phyloP scores from a whole-genome alignment of 2,113 vertebrate genomes.

The Coreoperca whiteheadi region DNA sequence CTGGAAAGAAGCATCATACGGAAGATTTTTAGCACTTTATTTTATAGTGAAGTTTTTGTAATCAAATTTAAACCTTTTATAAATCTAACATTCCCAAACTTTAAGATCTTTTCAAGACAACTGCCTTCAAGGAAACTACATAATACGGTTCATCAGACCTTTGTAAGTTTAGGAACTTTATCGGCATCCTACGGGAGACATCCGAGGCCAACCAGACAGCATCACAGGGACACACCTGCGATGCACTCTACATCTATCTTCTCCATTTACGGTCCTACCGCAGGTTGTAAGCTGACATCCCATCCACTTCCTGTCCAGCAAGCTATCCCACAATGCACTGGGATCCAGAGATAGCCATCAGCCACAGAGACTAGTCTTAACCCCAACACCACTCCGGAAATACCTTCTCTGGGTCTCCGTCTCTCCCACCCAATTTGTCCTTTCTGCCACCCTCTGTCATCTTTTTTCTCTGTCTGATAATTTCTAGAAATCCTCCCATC shows the following conservation, averaged over 20 bases:
- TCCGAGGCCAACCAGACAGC: background rate
- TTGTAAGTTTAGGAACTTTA: background rate
- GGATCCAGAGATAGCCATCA: slow-evolving; percentile 78
- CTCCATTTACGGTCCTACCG: slow-evolving; percentile 5
- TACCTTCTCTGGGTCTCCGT: slow-evolving; percentile 69
- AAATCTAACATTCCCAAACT: background rate
- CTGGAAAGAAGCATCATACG: background rate
- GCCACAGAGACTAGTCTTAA: slow-evolving; percentile 69
- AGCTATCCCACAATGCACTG: slow-evolving; percentile 67
- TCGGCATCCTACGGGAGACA: background rate
- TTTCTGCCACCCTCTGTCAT: slow-evolving; percentile 52
- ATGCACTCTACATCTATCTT: slow-evolving; percentile 31
- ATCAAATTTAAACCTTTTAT: background rate
- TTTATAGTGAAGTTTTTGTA: background rate
- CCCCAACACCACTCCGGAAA: slow-evolving; percentile 80
- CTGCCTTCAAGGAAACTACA: background rate
- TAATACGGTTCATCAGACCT: background rate
- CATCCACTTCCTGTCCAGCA: slow-evolving; percentile 70
- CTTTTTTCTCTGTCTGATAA: slow-evolving; percentile 8
- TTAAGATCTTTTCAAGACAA: background rate
- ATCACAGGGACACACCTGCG: slow-evolving; percentile 46
- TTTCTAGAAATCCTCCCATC: slow-evolving; percentile 14
- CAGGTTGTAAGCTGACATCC: slow-evolving; percentile 54
- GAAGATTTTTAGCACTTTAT: background rate
- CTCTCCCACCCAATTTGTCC: slow-evolving; percentile 68